Evolutionary conservation across 2,797 vertebrate species (phyloP).

Genomic region (Threskiornis aethiopicus): DNA sequence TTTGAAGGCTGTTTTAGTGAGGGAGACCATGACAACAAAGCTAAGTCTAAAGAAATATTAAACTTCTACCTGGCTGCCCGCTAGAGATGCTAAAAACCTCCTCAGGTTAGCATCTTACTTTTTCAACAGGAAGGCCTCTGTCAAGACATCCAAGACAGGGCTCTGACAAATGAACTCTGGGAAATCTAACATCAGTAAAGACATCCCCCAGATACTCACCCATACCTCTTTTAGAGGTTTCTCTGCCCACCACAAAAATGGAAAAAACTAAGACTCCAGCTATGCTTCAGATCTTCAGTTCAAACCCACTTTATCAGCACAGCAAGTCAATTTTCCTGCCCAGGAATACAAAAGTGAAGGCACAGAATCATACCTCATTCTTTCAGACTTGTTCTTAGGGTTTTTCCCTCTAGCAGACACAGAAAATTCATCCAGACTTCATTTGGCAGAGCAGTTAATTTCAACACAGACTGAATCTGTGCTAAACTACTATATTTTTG

Average conservation of each 20-base stretch:
- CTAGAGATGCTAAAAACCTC: not conserved
- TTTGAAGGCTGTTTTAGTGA: slow-evolving; percentile 15
- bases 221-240: not conserved
- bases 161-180: not conserved
- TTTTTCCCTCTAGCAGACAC: not conserved
- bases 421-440: slow-evolving; percentile 4
- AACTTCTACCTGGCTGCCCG: not conserved
- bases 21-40: not conserved
- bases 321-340: slow-evolving; percentile 1
- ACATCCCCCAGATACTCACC: not conserved
- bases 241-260: not conserved
- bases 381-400: not conserved
- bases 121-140: not conserved
- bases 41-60: not conserved
- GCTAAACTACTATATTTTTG: not conserved
- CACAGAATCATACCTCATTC: not conserved
- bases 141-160: not conserved
- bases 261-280: not conserved
- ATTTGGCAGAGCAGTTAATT: slow-evolving; percentile 13
- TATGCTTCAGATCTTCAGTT: not conserved
- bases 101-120: not conserved
- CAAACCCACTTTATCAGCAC: slow-evolving; percentile 12
- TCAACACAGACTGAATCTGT: not conserved
- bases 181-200: not conserved
- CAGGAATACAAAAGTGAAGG: not conserved